Percentiles rank a stretch among this genome's conserved stretches.
phyloP scores from a whole-genome alignment of 2,797 vertebrate species.

The Pangasius djambal region DNA sequence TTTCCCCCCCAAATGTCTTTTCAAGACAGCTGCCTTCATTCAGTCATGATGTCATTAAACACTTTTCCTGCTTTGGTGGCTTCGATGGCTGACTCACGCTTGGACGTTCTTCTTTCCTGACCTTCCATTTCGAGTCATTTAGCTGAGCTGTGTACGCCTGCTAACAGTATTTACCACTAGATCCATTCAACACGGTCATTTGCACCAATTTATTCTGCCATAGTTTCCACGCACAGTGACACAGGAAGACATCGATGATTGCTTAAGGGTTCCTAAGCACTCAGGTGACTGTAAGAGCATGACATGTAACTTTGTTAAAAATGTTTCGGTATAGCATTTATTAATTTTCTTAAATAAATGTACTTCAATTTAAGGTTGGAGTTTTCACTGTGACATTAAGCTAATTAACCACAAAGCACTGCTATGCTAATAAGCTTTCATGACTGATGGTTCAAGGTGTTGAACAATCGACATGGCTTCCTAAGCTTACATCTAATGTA shows the following conservation, averaged over 20 bases:
- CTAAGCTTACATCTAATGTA: background rate
- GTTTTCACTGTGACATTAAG: background rate
- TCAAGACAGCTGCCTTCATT: background rate
- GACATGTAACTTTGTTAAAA: background rate
- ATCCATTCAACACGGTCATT: no score
- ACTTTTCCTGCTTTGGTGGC: no score
- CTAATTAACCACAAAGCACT: background rate
- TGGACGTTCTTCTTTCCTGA: no score
- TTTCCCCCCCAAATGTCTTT: background rate
- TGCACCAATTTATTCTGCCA: background rate
- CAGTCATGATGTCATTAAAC: background rate
- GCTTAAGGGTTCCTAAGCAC: background rate
- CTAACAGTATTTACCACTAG: background rate
- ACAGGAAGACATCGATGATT: background rate
- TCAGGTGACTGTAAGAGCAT: background rate
- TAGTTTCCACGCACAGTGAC: background rate
- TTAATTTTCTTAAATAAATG: background rate
- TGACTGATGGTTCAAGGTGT: background rate
- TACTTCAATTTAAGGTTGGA: background rate
- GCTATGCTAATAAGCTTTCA: background rate
- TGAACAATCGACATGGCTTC: background rate
- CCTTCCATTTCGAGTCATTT: background rate
- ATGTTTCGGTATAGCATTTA: background rate
- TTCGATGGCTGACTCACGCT: no score
- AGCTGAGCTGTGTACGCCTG: background rate